Evolutionary conservation across 2,888 invertebrate species (phyloP).

Genomic region (Amiota communis): DNA sequence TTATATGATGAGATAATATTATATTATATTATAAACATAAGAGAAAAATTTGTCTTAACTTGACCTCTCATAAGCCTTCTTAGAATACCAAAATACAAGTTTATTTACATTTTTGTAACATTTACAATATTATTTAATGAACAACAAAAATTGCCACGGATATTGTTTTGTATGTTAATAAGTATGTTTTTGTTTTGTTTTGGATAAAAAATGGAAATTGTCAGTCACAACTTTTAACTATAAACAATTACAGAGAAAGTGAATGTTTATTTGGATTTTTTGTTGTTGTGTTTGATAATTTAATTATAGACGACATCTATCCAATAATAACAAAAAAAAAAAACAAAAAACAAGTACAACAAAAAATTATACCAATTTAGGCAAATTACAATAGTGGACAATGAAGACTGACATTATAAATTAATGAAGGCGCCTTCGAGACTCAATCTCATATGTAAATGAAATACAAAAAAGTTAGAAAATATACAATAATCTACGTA

Average conservation of each 20-base stretch:
- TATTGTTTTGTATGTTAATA: slow-evolving; percentile 8
- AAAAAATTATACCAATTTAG: slow-evolving; percentile 17
- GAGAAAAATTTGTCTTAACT: no score
- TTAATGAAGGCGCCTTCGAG: not conserved
- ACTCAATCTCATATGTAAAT: no score
- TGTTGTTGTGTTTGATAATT: slow-evolving; percentile 41
- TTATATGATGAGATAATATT: no score
- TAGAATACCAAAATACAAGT: no score
- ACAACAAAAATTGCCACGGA: not conserved
- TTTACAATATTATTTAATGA: not conserved
- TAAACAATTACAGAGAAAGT: slow-evolving; percentile 63
- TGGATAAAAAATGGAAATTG: slow-evolving; percentile 8
- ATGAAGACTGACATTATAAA: not conserved
- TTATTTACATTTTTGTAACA: no score
- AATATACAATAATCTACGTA: no score
- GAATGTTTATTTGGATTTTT: slow-evolving; percentile 26
- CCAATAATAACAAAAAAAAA: slow-evolving; percentile 13
- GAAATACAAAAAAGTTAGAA: no score
- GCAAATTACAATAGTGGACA: slow-evolving; percentile 4
- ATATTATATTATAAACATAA: no score
- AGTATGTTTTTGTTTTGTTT: not conserved
- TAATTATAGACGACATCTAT: slow-evolving; percentile 47
- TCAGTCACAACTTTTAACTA: slow-evolving; percentile 17
- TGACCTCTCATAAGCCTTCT: no score
- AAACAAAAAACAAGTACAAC: not conserved